Evolutionary conservation across 2,113 vertebrate genomes (phyloP), one percentile per base, ranked within the genome.

Genomic region (Mormyrus lacerda): DNA sequence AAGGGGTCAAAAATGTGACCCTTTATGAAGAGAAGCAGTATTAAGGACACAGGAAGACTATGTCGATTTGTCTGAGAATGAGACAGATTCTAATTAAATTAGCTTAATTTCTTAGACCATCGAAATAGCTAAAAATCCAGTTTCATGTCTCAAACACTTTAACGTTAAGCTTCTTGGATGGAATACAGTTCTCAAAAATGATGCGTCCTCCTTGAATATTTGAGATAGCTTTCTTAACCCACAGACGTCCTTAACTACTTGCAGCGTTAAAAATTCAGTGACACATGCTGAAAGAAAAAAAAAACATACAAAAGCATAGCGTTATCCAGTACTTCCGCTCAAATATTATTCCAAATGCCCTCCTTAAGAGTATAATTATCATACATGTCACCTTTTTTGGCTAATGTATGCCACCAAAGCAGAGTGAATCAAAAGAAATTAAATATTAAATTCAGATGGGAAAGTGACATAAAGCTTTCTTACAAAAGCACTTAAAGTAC

Each of bases 21-120:
- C 31, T 51, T 89, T 51, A 90, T 47, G 31, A 47, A 84, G 73
- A 88, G 51, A 61, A 31, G 7, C 76, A 87, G n/a, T 47, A 39
- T 44, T 90, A 82, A 42, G 31, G 42, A 76, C 58, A 55, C 76
- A 85, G 89, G 76, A 83, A 69, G 84, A 84, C 27, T 88, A 27
- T 51, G 87, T 4, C 27, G 8, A 42, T 88, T 88, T 45, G 27
- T 61, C 44, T 88, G 69, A 85, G 21, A 39, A n/a, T 2, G 39
- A 45, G 42, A 76, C 27, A 35, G 69, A 85, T 90, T 88, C 24
- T 35, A 88, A 88, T 88, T 73, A 90, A 55, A 90, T 50, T 50
- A 90, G 11, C 89, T 88, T 65, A 61, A 88, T 76, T 84, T 88
- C 73, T 53, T 69, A 58, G 69, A 48, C 51, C 13, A 61, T 69